phyloP scores from a whole-genome alignment of 2,113 vertebrate genomes.

The Chloroceryle aenea region DNA sequence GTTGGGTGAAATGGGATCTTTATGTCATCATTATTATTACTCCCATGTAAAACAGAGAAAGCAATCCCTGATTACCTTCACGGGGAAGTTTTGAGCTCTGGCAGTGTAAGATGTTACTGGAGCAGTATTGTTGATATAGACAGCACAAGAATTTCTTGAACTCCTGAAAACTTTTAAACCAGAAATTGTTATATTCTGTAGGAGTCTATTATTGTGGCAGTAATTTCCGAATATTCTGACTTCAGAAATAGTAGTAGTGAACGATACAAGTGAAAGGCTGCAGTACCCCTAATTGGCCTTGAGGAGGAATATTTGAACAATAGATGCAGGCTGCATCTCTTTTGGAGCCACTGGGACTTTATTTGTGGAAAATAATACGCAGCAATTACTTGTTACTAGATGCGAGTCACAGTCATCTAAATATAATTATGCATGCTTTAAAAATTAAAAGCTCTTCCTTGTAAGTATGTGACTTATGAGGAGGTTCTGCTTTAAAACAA shows the following conservation, averaged over 20 bases:
- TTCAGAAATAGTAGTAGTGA: not conserved
- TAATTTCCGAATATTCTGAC: not conserved
- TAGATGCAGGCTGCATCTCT: not conserved
- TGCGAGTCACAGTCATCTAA: not conserved
- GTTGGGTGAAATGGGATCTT: not conserved
- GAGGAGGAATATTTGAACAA: constrained; percentile 42
- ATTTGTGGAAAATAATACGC: not conserved
- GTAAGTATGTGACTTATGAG: not conserved
- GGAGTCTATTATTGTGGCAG: not conserved
- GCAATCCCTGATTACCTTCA: not conserved
- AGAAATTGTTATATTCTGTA: not conserved
- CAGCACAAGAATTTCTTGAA: not conserved
- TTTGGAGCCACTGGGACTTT: not conserved
- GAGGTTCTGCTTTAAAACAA: not conserved
- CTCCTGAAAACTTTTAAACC: not conserved
- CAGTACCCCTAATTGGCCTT: constrained; percentile 40
- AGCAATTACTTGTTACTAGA: not conserved
- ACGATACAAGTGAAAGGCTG: not conserved
- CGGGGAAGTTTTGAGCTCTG: not conserved
- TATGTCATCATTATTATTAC: not conserved
- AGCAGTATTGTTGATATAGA: not conserved
- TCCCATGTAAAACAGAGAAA: not conserved
- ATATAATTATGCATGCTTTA: not conserved
- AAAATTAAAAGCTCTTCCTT: not conserved
- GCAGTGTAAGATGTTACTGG: rapidly evolving